Evolutionary conservation across 2,797 vertebrate species (phyloP).

Genomic region (Etheostoma perlongum): DNA sequence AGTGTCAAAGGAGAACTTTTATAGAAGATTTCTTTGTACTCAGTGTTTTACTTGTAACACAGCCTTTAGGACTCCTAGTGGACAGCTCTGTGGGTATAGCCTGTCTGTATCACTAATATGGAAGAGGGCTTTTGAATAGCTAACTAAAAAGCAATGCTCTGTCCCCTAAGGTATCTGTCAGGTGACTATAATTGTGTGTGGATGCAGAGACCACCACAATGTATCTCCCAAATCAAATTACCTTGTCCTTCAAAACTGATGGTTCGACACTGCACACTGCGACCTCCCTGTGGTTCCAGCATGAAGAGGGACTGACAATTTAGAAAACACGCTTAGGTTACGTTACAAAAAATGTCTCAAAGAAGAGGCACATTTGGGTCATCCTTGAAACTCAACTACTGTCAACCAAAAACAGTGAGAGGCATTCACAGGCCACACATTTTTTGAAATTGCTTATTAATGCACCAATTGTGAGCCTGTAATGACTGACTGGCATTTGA

Average conservation of each 20-base stretch:
- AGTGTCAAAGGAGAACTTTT: constrained; percentile 5
- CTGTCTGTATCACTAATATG: constrained; percentile 15
- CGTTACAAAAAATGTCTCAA: constrained; percentile 16
- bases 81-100: constrained; percentile 4
- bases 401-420: constrained; percentile 36
- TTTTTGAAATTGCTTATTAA: constrained; percentile 49
- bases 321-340: constrained; percentile 16
- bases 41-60: constrained; percentile 11
- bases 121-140: constrained; percentile 4
- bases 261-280: constrained; percentile 20
- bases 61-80: constrained; percentile 8
- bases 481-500: constrained; percentile 64
- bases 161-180: constrained; percentile 18
- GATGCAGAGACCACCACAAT: constrained; percentile 45
- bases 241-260: constrained; percentile 52
- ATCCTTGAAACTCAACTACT: constrained; percentile 40
- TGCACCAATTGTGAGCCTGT: constrained; percentile 58
- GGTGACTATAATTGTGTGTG: constrained; percentile 46
- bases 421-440: constrained; percentile 29
- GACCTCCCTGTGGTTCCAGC: constrained; percentile 28
- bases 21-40: constrained; percentile 7
- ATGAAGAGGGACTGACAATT: constrained; percentile 31
- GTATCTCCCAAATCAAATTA: constrained; percentile 55
- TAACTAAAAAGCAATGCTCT: constrained; percentile 15
- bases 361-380: constrained; percentile 11